phyloP scores from a whole-genome alignment of 2,888 invertebrate species.

The Cremastinae sp. region DNA sequence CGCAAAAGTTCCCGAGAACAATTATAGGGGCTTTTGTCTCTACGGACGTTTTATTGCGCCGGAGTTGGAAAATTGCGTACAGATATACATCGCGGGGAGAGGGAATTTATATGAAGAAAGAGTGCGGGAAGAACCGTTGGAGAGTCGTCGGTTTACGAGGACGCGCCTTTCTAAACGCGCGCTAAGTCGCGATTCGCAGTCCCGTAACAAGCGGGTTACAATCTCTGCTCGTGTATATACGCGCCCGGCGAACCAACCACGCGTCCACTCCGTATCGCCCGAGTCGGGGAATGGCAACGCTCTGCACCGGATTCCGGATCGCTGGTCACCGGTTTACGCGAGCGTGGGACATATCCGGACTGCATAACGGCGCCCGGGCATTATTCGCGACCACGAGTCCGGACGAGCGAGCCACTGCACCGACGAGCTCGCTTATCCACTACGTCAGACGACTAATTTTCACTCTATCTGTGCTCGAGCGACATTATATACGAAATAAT shows the following conservation, averaged over 20 bases:
- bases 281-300: constrained; percentile 49
- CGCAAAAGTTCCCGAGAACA: constrained; percentile 38
- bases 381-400: constrained; percentile 4
- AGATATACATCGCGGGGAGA: too few relatives aligned
- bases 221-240: constrained; percentile 17
- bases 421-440: too few relatives aligned
- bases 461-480: too few relatives aligned
- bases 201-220: constrained; percentile 28
- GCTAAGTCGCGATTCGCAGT: constrained; percentile 4
- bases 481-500: too few relatives aligned
- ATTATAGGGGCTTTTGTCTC: constrained; percentile 48
- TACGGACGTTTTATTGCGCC: background rate
- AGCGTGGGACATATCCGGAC: constrained; percentile 63
- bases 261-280: constrained; percentile 32
- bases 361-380: constrained; percentile 53
- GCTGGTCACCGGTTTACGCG: constrained; percentile 56
- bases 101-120: too few relatives aligned
- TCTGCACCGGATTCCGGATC: constrained; percentile 57
- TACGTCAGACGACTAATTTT: too few relatives aligned
- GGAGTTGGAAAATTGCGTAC: too few relatives aligned
- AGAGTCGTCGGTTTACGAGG: background rate
- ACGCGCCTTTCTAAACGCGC: background rate
- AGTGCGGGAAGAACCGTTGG: constrained; percentile 31
- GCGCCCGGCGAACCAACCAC: background rate
- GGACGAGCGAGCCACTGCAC: background rate